Percentiles rank a stretch among this genome's conserved stretches.
Evolutionary conservation across 2,888 invertebrate species (phyloP).

Genomic region (Platycnemis pennipes): DNA sequence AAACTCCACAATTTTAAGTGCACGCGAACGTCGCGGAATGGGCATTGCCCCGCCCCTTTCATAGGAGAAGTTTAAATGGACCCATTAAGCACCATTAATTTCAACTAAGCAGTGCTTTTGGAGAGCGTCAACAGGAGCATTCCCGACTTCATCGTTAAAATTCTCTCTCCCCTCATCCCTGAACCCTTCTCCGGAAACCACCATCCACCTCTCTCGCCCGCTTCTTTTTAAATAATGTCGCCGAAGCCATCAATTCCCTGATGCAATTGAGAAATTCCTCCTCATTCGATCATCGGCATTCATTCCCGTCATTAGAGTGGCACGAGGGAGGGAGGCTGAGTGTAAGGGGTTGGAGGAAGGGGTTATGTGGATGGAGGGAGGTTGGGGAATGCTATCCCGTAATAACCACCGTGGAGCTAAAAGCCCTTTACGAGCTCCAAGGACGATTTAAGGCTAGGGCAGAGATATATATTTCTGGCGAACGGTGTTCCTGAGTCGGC

Average conservation of each 20-base stretch:
- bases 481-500: conserved; percentile 22
- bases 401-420: conserved; percentile 22
- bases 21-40: neutral
- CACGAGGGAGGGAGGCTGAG: neutral
- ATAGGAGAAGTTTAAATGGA: conserved; percentile 22
- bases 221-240: neutral
- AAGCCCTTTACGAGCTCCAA: conserved; percentile 10
- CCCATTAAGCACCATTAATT: conserved; percentile 18
- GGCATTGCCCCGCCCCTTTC: neutral
- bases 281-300: neutral
- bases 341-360: neutral
- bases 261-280: neutral
- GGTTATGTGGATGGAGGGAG: neutral
- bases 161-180: neutral
- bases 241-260: neutral
- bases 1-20: neutral
- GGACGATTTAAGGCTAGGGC: neutral
- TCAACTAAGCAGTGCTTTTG: conserved; percentile 29
- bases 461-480: conserved; percentile 32
- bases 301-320: conserved; percentile 5
- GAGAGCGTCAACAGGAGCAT: neutral
- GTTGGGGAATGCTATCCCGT: neutral
- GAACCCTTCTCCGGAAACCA: too few species aligned
- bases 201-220: neutral
- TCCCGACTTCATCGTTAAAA: neutral